phyloP scores from a whole-genome alignment of 2,888 invertebrate species.

The Melangyna quadrimaculata region DNA sequence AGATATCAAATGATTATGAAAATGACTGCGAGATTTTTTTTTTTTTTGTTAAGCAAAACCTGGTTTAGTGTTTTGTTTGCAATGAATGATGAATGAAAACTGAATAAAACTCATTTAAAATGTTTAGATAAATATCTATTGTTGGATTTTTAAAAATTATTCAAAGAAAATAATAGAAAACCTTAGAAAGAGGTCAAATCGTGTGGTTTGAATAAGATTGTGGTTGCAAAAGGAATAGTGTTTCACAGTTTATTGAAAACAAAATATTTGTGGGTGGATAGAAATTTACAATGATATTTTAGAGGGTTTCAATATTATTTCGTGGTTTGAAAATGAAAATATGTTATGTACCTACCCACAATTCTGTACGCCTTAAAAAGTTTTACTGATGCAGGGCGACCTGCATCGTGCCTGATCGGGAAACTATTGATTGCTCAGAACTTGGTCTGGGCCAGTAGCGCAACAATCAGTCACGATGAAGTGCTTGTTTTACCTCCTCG shows the following conservation, averaged over 20 bases:
- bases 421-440: too few relatives aligned
- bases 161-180: background rate
- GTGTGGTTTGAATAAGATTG: conserved; percentile 24
- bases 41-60: background rate
- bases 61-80: background rate
- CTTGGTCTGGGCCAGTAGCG: too few relatives aligned
- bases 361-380: too few relatives aligned
- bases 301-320: background rate
- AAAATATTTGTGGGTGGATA: background rate
- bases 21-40: conserved; percentile 11
- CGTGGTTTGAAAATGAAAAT: background rate
- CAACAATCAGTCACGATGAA: too few relatives aligned
- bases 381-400: too few relatives aligned
- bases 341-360: too few relatives aligned
- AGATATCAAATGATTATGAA: conserved; percentile 16
- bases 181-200: conserved; percentile 27
- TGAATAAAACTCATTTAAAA: background rate
- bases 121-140: background rate
- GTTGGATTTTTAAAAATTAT: conserved; percentile 3
- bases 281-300: background rate
- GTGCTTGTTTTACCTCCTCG: too few relatives aligned
- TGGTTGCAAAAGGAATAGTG: background rate
- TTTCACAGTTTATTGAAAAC: background rate
- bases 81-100: background rate
- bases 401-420: too few relatives aligned